Conservation (phyloP, 2,888 invertebrate genomes). For the Hymenopus coronatus region DNA sequence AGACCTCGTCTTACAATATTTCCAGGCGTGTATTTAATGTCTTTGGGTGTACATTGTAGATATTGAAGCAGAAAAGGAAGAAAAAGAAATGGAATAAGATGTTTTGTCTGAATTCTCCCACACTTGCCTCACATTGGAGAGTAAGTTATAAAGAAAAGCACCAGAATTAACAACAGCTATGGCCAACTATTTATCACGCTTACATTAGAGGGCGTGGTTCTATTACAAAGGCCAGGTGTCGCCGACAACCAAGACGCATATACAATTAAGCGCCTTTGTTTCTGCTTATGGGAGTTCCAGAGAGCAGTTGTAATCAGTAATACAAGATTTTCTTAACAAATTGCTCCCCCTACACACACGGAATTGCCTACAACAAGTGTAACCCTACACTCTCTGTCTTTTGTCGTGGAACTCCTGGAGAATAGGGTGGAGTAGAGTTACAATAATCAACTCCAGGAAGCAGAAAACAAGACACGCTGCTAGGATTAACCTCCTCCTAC, state of each 20-base stretch:
- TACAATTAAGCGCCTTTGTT: neutral
- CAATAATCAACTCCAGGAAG: neutral
- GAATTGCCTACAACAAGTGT: neutral
- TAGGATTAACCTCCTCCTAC: neutral
- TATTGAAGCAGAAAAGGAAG: too few species aligned
- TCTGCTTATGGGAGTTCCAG: neutral
- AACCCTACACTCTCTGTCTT: neutral
- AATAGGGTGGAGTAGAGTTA: neutral
- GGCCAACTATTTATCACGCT: neutral
- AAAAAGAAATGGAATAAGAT: too few species aligned
- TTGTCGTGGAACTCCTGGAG: neutral
- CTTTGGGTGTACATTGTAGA: too few species aligned
- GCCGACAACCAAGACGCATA: neutral
- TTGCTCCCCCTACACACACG: neutral
- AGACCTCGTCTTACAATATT: too few species aligned
- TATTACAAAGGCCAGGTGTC: neutral
- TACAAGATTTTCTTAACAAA: neutral
- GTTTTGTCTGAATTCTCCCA: too few species aligned
- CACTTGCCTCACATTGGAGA: too few species aligned
- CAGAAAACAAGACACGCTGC: neutral
- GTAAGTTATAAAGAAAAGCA: neutral
- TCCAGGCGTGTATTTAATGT: too few species aligned
- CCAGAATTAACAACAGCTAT: neutral
- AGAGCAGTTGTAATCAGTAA: neutral
- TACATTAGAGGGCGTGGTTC: neutral